Base-by-base conservation (phyloP, 2,113 vertebrate species). In the Origma solitaria region DNA sequence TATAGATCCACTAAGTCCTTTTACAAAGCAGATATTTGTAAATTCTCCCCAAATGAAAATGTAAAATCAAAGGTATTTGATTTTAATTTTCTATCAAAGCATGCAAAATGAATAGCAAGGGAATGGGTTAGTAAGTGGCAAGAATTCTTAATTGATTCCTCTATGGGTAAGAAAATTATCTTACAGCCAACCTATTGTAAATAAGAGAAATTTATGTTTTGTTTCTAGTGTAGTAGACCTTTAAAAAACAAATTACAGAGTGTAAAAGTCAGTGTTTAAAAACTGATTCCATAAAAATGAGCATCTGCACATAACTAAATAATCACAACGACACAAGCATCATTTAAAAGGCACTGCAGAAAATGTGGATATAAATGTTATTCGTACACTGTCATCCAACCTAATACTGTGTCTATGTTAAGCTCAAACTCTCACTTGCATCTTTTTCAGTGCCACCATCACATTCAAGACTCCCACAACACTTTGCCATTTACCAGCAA, bases 171-270 rank as follows among this genome's bases (percentile, higher is more conserved):
- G 37, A 37, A 84, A 78, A 79, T 60, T 38, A 82, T 44, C 37
- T 81, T 83, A 60, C 28, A 68, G 77, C 19, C 69, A 96, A 49
- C 18, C 21, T 72, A 79, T 31, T 54, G 78, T 51, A 97, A 95
- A 77, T 47, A 87, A 93, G 16, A 91, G 31, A 95, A 82, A 97
- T 84, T 51, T 51, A 65, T 79, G 33, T 44, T 81, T 88, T 70
- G 13, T 95, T 84, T 79, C 69, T 94, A 95, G 91, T 21, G 38
- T 37, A 72, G 51, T 20, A 60, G 31, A 88, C 37, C 73, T 95
- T 96, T 92, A 42, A 94, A 92, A 70, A 88, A 93, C 73, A 94
- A 94, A 96, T 86, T 86, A 90, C 18, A 75, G 24, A 57, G 78
- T 60, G 25, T 37, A 84, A 65, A 84, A 92, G 44, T 62, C 38